These are phyloP conservation scores for Nannospalax galili DNA, from an alignment of 2,113 vertebrate species.

Conservation along the genomic window DNA sequence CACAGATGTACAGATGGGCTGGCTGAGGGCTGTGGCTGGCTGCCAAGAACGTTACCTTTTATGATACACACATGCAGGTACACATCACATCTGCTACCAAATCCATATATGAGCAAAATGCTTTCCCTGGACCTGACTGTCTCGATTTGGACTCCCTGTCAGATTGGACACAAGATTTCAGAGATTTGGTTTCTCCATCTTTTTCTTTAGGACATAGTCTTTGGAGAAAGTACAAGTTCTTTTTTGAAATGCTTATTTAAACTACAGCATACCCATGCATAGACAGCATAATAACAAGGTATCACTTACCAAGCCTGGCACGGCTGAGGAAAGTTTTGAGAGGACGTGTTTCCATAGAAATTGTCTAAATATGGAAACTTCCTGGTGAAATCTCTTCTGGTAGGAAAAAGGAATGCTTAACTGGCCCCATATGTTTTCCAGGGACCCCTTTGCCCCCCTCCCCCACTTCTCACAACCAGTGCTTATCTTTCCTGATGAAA, in stretches of 20 bases:
- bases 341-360: constrained; percentile 57
- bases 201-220: constrained; percentile 14
- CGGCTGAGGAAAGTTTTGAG: constrained; percentile 40
- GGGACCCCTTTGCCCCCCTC: background rate
- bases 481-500: constrained; percentile 65
- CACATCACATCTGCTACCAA: background rate
- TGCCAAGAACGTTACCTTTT: background rate
- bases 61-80: background rate
- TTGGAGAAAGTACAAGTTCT: constrained; percentile 27
- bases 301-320: constrained; percentile 55
- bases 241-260: constrained; percentile 41
- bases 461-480: constrained; percentile 20
- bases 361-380: constrained; percentile 66
- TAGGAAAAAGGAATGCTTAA: constrained; percentile 60
- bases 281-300: constrained; percentile 37
- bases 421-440: constrained; percentile 68
- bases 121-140: constrained; percentile 5
- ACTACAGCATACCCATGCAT: constrained; percentile 34
- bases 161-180: background rate
- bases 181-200: background rate
- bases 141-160: background rate
- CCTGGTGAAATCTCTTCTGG: constrained; percentile 58
- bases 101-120: background rate
- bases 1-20: background rate
- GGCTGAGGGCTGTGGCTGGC: background rate